Conservation (phyloP, 2,888 invertebrate genomes). For the Chalcis sispes region DNA sequence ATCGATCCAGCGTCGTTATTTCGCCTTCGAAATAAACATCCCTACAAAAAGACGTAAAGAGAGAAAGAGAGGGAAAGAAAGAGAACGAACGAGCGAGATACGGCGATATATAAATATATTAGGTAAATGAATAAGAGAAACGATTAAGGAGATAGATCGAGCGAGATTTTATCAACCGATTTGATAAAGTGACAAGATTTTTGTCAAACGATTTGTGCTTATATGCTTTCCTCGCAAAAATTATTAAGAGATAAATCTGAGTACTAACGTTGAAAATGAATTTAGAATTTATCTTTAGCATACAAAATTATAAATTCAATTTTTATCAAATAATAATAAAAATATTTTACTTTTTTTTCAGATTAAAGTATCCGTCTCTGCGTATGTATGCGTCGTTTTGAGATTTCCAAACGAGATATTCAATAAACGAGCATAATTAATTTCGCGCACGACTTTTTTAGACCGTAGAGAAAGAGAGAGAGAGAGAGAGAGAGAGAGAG, state of each 20-base stretch:
- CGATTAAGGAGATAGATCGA: slow-evolving; percentile 22
- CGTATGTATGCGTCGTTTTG: no score
- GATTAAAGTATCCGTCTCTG: no score
- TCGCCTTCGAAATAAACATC: slow-evolving; percentile 72
- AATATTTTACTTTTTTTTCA: no score
- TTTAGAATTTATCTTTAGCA: no score
- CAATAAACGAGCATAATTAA: no score
- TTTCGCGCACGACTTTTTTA: neutral
- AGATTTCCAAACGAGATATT: no score
- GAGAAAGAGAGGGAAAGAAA: slow-evolving; percentile 2
- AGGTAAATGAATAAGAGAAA: slow-evolving; percentile 46
- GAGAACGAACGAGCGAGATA: neutral
- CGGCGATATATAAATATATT: slow-evolving; percentile 39
- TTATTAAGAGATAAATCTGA: no score
- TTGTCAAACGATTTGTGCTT: neutral
- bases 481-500: neutral
- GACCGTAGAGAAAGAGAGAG: slow-evolving; percentile 1
- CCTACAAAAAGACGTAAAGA: slow-evolving; percentile 19
- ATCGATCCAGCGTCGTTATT: slow-evolving; percentile 74
- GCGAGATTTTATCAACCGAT: slow-evolving; percentile 34
- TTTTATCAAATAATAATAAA: no score
- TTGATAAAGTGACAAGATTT: slow-evolving; percentile 20
- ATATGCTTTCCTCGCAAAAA: no score
- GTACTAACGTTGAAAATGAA: no score
- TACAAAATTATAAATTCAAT: no score